A percentile compares a stretch with the other conserved stretches of the same genome.
Evolutionary conservation across 2,888 invertebrate genomes (phyloP).

Genomic region (Drosophila siamana): DNA sequence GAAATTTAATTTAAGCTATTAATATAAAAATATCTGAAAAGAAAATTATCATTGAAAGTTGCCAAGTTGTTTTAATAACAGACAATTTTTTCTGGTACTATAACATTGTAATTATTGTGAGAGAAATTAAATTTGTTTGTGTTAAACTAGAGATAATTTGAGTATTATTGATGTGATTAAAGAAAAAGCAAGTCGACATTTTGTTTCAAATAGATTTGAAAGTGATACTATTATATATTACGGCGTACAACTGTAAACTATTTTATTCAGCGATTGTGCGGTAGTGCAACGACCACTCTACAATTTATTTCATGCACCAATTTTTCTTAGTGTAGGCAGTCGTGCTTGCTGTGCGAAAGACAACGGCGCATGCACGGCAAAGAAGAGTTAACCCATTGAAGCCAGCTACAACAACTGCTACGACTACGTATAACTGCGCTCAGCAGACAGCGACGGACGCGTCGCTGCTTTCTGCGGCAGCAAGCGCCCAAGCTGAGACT

Average conservation of each 20-base stretch:
- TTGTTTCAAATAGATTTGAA: too few relatives aligned
- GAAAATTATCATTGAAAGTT: too few relatives aligned
- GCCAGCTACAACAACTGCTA: slow-evolving; percentile 36
- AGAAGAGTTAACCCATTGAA: slow-evolving; percentile 56
- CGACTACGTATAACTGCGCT: slow-evolving; percentile 31
- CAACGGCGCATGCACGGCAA: too few relatives aligned
- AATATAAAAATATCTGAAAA: too few relatives aligned
- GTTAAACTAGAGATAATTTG: too few relatives aligned
- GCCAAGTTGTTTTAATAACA: too few relatives aligned
- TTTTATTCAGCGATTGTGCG: neutral
- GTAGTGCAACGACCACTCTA: neutral
- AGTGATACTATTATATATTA: neutral
- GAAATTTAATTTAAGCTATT: too few relatives aligned
- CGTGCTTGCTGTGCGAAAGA: slow-evolving; percentile 14
- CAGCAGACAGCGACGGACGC: slow-evolving; percentile 17
- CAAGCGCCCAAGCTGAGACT: slow-evolving; percentile 50
- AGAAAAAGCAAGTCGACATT: too few relatives aligned
- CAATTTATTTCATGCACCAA: neutral
- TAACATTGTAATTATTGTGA: too few relatives aligned
- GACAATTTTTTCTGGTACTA: too few relatives aligned
- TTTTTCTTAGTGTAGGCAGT: slow-evolving; percentile 32
- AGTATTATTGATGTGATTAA: too few relatives aligned
- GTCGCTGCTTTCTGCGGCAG: slow-evolving; percentile 38
- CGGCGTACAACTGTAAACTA: neutral
- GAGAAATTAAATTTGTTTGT: too few relatives aligned